Percentiles rank a stretch among this genome's conserved stretches.
Conservation (phyloP, 2,888 invertebrate genomes). For the Heliothis peltigera region DNA sequence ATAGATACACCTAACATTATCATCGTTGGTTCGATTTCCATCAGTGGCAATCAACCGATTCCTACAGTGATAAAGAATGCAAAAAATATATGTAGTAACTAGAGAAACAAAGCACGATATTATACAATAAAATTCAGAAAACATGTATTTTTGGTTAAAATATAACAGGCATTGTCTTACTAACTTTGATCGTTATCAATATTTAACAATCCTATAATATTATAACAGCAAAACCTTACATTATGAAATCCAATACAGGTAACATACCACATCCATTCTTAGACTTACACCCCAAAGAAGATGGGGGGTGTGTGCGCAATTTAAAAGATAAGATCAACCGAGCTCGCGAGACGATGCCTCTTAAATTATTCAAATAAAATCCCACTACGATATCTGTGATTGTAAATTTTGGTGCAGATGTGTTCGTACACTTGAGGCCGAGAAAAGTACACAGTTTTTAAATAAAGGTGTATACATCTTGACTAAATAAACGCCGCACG, state of each 20-base stretch:
- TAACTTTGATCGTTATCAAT: no score
- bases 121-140: no score
- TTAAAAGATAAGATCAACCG: slow-evolving; percentile 81
- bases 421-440: slow-evolving; percentile 67
- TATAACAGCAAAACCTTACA: not conserved
- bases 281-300: slow-evolving; percentile 48
- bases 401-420: slow-evolving; percentile 81
- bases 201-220: not conserved
- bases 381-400: slow-evolving; percentile 81
- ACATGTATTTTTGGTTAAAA: no score
- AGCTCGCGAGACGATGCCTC: slow-evolving; percentile 70
- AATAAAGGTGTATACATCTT: slow-evolving; percentile 23
- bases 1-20: no score
- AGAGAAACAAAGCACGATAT: no score
- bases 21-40: no score
- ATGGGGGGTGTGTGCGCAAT: slow-evolving; percentile 78
- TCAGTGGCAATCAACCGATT: no score
- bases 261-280: slow-evolving; percentile 56
- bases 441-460: slow-evolving; percentile 31
- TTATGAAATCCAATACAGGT: slow-evolving; percentile 19
- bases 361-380: slow-evolving; percentile 88
- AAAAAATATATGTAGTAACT: no score
- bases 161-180: no score
- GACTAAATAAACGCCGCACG: no score
- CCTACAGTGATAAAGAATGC: no score